phyloP scores from a whole-genome alignment of 2,113 vertebrate species.

The Jacana jacana region DNA sequence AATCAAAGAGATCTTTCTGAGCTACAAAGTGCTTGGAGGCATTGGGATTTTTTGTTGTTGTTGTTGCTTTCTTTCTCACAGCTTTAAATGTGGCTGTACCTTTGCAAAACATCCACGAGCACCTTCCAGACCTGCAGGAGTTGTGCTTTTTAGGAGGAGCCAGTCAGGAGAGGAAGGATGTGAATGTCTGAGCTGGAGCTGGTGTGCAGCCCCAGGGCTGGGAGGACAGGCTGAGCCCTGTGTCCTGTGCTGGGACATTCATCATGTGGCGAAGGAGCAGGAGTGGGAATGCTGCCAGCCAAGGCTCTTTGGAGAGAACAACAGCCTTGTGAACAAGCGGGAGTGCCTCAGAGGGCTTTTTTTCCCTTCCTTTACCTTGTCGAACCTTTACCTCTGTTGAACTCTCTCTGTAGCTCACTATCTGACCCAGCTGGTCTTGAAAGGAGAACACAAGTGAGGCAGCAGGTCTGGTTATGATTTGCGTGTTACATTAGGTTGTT shows the following conservation, averaged over 20 bases:
- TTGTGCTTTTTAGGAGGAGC: not conserved
- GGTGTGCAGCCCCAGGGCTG: not conserved
- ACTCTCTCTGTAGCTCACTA: not conserved
- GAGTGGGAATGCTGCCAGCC: not conserved
- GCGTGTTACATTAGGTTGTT: not conserved
- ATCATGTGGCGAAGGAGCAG: fast-evolving
- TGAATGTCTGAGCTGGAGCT: not conserved
- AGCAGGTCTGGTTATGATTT: not conserved
- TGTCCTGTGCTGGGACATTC: fast-evolving
- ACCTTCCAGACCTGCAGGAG: not conserved
- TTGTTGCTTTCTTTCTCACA: not conserved
- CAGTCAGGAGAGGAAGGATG: not conserved
- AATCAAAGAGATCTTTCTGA: not conserved
- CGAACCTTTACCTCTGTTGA: not conserved
- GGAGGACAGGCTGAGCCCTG: not conserved
- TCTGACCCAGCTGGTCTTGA: not conserved
- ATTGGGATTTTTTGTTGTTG: not conserved
- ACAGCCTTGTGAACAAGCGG: not conserved
- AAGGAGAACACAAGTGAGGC: not conserved
- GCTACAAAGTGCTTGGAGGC: not conserved
- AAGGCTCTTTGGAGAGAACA: not conserved
- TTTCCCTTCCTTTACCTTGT: not conserved
- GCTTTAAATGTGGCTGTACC: not conserved
- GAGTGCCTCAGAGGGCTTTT: not conserved
- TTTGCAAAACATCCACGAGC: not conserved